Conservation (phyloP, 2,888 invertebrate genomes). For the Subacronicta megacephala region DNA sequence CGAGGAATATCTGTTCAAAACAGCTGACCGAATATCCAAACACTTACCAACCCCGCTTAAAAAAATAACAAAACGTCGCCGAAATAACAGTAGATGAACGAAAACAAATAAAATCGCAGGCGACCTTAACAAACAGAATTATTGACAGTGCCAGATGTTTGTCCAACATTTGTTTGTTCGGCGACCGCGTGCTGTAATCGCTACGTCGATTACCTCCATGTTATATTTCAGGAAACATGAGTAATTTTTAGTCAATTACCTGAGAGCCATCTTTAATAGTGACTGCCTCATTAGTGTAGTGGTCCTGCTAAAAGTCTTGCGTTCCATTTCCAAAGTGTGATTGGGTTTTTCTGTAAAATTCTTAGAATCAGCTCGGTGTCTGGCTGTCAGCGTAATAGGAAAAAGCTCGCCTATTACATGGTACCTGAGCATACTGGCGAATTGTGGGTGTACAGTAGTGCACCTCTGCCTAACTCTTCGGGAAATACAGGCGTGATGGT, state of each 20-base stretch:
- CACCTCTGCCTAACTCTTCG: too few relatives aligned
- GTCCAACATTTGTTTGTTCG: slow-evolving; percentile 41
- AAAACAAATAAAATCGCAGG: slow-evolving; percentile 23
- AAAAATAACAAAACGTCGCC: slow-evolving; percentile 36
- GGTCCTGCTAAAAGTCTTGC: too few relatives aligned
- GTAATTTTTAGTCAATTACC: slow-evolving; percentile 12
- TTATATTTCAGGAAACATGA: slow-evolving; percentile 6
- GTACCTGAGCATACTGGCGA: too few relatives aligned
- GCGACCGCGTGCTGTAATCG: slow-evolving; percentile 34
- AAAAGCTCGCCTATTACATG: too few relatives aligned
- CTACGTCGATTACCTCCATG: slow-evolving; percentile 15
- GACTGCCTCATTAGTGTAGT: too few relatives aligned
- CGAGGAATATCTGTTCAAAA: not conserved
- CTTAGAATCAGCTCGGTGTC: too few relatives aligned
- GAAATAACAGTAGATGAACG: slow-evolving; percentile 22
- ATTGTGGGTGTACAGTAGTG: too few relatives aligned
- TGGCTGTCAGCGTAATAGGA: too few relatives aligned
- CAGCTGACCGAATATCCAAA: not conserved
- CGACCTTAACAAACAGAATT: slow-evolving; percentile 45
- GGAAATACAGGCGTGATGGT: too few relatives aligned
- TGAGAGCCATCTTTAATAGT: too few relatives aligned
- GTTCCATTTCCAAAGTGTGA: too few relatives aligned
- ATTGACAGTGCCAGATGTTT: slow-evolving; percentile 51
- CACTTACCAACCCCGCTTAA: not conserved
- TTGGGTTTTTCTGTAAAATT: too few relatives aligned